Evolutionary conservation across 2,888 invertebrate genomes (phyloP).

Genomic region (Tachina grossa): DNA sequence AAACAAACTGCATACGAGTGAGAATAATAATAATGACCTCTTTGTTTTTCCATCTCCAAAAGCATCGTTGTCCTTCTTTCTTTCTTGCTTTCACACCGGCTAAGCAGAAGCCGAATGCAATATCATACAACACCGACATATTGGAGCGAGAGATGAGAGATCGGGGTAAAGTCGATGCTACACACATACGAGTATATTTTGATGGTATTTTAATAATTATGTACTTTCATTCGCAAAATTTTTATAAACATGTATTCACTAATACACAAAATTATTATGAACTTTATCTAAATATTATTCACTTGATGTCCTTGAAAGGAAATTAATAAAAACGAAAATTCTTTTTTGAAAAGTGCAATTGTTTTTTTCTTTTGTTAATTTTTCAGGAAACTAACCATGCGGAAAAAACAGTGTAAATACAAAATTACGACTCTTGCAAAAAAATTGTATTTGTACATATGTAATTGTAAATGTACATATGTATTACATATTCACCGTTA

Average conservation of each 20-base stretch:
- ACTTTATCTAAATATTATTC: slow-evolving; percentile 54
- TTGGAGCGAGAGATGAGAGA: too few species aligned
- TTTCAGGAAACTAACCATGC: neutral
- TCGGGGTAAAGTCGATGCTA: neutral
- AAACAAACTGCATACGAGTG: slow-evolving; percentile 13
- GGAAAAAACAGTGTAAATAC: neutral
- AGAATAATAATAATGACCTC: neutral
- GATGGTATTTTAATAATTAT: neutral
- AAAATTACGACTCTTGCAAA: too few species aligned
- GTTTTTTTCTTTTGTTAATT: neutral
- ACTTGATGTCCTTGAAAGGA: slow-evolving; percentile 67
- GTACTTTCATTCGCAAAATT: slow-evolving; percentile 35
- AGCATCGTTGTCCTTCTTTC: too few species aligned
- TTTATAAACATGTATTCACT: slow-evolving; percentile 43
- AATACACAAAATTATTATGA: slow-evolving; percentile 47
- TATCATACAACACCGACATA: too few species aligned
- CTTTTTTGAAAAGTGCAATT: neutral
- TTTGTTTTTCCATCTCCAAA: neutral
- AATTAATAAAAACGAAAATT: slow-evolving; percentile 62
- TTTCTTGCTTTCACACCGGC: too few species aligned
- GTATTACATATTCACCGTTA: too few species aligned
- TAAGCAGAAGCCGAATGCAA: too few species aligned
- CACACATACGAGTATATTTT: neutral
- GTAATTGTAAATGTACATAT: too few species aligned
- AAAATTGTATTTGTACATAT: too few species aligned